Evolutionary conservation across 2,113 vertebrate genomes (phyloP).

Genomic region (Oncorhynchus clarkii): DNA sequence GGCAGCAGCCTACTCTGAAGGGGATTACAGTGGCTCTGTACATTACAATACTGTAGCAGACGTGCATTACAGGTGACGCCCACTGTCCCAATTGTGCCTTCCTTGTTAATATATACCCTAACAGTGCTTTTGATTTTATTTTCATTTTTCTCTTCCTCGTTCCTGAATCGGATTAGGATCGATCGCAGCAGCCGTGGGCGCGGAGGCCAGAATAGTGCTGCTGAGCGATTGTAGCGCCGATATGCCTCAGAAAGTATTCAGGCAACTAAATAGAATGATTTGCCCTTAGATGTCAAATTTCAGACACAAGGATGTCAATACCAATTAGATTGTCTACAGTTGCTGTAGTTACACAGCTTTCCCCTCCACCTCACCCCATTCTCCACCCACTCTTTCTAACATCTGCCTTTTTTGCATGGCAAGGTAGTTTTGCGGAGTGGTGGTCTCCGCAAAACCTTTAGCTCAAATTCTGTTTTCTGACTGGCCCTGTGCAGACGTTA

Average conservation of each 20-base stretch:
- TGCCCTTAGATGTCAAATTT: slow-evolving; percentile 85
- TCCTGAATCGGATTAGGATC: slow-evolving; percentile 77
- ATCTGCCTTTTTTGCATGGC: slow-evolving; percentile 59
- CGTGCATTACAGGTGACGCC: slow-evolving; percentile 70
- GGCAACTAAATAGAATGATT: slow-evolving; percentile 83
- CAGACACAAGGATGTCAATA: slow-evolving; percentile 81
- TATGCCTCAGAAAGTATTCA: slow-evolving; percentile 70
- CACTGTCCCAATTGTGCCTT: slow-evolving; percentile 66
- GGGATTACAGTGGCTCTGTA: slow-evolving; percentile 65
- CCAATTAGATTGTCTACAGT: slow-evolving; percentile 80
- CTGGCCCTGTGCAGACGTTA: slow-evolving; percentile 74
- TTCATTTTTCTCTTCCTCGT: slow-evolving; percentile 66
- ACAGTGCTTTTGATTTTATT: slow-evolving; percentile 81
- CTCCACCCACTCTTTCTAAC: slow-evolving; percentile 56
- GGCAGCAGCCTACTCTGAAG: slow-evolving; percentile 64
- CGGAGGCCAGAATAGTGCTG: slow-evolving; percentile 52
- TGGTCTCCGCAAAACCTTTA: slow-evolving; percentile 72
- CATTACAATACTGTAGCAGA: slow-evolving; percentile 68
- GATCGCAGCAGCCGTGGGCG: slow-evolving; percentile 53
- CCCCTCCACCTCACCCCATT: slow-evolving; percentile 39
- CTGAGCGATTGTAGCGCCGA: slow-evolving; percentile 51
- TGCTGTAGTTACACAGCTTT: slow-evolving; percentile 69
- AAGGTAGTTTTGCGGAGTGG: slow-evolving; percentile 54
- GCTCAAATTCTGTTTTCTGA: slow-evolving; percentile 78
- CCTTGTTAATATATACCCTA: slow-evolving; percentile 76